Percentiles rank a stretch among this genome's conserved stretches.
phyloP scores from a whole-genome alignment of 2,113 vertebrate genomes.

The Vulpes lagopus region DNA sequence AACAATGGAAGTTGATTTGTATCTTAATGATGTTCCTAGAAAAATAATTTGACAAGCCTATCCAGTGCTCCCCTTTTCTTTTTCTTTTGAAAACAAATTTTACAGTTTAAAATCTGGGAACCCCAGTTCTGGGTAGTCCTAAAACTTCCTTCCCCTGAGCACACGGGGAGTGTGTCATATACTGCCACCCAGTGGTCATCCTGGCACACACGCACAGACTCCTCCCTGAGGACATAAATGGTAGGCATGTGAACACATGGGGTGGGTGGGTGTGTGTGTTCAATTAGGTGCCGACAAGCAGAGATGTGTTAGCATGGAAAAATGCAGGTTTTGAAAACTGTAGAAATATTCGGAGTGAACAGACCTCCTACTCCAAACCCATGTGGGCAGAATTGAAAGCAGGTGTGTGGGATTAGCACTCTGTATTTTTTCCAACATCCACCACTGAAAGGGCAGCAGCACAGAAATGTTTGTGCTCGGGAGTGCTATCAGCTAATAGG shows the following conservation, averaged over 20 bases:
- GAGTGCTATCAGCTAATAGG: neutral
- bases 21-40: neutral
- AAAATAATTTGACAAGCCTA: neutral
- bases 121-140: neutral
- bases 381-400: constrained; percentile 72
- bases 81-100: neutral
- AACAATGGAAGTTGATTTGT: neutral
- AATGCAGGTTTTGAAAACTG: constrained; percentile 66
- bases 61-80: neutral
- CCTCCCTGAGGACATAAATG: neutral
- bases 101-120: neutral
- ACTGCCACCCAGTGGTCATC: constrained; percentile 60
- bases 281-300: constrained; percentile 31
- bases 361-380: constrained; percentile 36
- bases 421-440: constrained; percentile 21
- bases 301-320: constrained; percentile 65
- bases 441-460: constrained; percentile 42
- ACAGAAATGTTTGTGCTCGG: neutral
- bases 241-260: neutral
- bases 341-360: constrained; percentile 54
- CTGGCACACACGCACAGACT: neutral
- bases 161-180: neutral
- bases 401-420: constrained; percentile 51
- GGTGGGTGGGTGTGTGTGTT: neutral
- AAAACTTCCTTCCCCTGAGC: neutral